Percentiles rank a stretch among this genome's conserved stretches.
phyloP scores from a whole-genome alignment of 2,888 invertebrate species.

The Acleris literana region DNA sequence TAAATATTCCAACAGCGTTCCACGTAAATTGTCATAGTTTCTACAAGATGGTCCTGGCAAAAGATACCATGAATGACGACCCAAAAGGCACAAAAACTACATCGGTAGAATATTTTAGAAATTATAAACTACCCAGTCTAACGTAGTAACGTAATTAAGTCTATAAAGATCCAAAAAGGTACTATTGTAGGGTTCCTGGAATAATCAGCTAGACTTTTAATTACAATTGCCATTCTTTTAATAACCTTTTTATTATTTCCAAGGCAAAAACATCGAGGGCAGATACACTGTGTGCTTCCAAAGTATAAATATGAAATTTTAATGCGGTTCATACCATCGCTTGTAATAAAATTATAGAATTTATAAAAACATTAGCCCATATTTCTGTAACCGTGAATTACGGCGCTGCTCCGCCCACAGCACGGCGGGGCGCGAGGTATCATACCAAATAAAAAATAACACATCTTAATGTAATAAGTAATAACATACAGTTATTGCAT shows the following conservation, averaged over 20 bases:
- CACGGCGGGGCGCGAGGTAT: constrained; percentile 1
- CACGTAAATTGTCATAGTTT: constrained; percentile 8
- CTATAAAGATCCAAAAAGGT: too few relatives aligned
- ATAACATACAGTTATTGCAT: constrained; percentile 3
- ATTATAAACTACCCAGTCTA: too few relatives aligned
- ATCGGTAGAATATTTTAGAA: too few relatives aligned
- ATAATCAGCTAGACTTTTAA: too few relatives aligned
- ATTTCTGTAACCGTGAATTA: constrained; percentile 30
- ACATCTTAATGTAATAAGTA: constrained; percentile 6
- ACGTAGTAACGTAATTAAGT: too few relatives aligned
- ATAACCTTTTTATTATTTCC: background rate
- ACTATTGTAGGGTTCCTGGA: too few relatives aligned
- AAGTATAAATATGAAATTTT: background rate
- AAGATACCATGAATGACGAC: background rate
- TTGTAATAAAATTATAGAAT: constrained; percentile 26
- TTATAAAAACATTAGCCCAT: constrained; percentile 32
- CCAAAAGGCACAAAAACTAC: background rate
- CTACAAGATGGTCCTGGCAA: background rate
- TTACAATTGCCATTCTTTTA: too few relatives aligned
- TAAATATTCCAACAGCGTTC: constrained; percentile 30
- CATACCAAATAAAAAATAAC: constrained; percentile 13
- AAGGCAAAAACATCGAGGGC: background rate
- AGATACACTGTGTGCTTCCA: too few relatives aligned
- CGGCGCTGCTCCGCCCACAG: constrained; percentile 19
- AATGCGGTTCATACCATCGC: constrained; percentile 3